Evolutionary conservation across 2,888 invertebrate genomes (phyloP).

Genomic region (Dicyrtoma fusca): DNA sequence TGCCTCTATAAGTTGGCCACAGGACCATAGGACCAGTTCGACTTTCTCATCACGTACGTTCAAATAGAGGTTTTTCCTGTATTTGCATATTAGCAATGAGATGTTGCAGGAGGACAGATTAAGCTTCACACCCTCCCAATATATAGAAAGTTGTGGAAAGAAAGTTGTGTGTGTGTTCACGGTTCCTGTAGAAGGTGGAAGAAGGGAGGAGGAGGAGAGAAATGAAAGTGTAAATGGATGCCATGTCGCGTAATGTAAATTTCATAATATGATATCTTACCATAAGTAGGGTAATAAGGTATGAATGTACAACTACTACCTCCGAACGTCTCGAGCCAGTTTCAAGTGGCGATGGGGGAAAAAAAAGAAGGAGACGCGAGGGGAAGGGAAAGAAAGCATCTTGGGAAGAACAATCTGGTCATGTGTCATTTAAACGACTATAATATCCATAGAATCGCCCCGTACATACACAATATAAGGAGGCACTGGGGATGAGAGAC

Average conservation of each 20-base stretch:
- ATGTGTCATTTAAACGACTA: conserved; percentile 19
- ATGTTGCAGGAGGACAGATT: no score
- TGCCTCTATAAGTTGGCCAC: no score
- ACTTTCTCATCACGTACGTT: no score
- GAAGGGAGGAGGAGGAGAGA: neutral
- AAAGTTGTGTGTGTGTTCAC: no score
- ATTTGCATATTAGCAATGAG: no score
- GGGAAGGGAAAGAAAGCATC: neutral
- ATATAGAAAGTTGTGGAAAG: no score
- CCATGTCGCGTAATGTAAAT: conserved; percentile 24
- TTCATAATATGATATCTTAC: conserved; percentile 25
- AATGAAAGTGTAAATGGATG: conserved; percentile 14
- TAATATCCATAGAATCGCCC: conserved; percentile 9
- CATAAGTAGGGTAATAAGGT: conserved; percentile 26
- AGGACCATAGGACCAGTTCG: no score
- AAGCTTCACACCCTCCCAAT: no score
- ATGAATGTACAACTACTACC: neutral
- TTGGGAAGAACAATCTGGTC: conserved; percentile 14
- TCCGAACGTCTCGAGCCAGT: neutral
- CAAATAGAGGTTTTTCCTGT: no score
- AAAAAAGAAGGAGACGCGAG: neutral
- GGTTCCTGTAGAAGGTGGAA: no score
- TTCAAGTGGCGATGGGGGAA: neutral
- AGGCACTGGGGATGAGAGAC: no score
- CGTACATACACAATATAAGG: neutral